Conservation (phyloP, 2,888 invertebrate species). For the Piscicola geometra region DNA sequence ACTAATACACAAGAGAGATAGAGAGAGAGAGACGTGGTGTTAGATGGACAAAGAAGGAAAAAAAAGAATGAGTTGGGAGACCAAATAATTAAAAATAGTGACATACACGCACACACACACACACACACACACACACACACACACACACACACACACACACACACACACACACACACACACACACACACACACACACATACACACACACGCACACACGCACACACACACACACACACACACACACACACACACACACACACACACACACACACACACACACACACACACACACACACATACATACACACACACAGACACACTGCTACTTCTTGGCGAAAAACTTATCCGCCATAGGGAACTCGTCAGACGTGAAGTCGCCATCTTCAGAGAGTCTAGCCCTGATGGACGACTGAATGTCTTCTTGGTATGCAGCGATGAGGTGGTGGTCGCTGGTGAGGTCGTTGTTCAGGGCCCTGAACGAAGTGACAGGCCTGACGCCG, state of each 20-base stretch:
- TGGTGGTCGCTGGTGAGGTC: slow-evolving; percentile 59
- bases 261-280: slow-evolving; percentile 35
- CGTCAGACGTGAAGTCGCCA: slow-evolving; percentile 52
- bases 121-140: slow-evolving; percentile 37
- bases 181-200: slow-evolving; percentile 38
- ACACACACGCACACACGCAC: slow-evolving; percentile 37
- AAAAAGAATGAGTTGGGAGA: no score
- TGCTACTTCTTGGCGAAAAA: slow-evolving; percentile 45
- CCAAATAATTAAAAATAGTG: no score
- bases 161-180: slow-evolving; percentile 38
- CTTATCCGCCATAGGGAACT: slow-evolving; percentile 53
- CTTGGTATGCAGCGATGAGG: slow-evolving; percentile 61
- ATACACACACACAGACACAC: slow-evolving; percentile 31
- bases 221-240: slow-evolving; percentile 34
- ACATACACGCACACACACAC: slow-evolving; percentile 38
- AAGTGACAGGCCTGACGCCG: slow-evolving; percentile 58
- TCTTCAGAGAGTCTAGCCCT: slow-evolving; percentile 59
- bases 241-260: slow-evolving; percentile 35
- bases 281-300: slow-evolving; percentile 34
- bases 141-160: slow-evolving; percentile 37
- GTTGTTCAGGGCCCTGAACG: slow-evolving; percentile 58
- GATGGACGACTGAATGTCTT: slow-evolving; percentile 59
- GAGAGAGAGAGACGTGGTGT: no score
- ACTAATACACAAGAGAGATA: no score
- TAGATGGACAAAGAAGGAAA: no score